Base-by-base conservation (phyloP, 1,140 invertebrate genomes). In the Condylostylus longicornis region DNA sequence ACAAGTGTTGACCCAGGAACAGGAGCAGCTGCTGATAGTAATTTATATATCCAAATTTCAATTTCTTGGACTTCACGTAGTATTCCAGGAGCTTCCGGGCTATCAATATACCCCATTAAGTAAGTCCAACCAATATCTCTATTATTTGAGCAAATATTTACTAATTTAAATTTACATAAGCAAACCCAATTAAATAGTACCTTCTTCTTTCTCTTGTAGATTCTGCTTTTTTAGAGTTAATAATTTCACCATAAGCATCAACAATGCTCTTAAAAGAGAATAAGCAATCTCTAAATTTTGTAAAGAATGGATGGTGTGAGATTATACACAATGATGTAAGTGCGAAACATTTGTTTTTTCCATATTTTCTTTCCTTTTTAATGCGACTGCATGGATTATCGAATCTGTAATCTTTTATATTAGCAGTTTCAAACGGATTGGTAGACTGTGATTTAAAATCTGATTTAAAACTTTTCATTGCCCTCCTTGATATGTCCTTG, bases 231-330 rank as follows among this genome's bases (percentile, higher is more conserved):
- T 71, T 20, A 83, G 82, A 53, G 83, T 77, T 30, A 82, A 85
- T 53, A 82, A 85, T 67, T n/a, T 97, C 89, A 65, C 94, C 90
- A 65, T 90, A 96, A 33, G 89, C 86, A 66, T 98, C 91, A 51
- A 98, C 94, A 38, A 98, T 68, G 54, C 83, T 86, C 61, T 91
- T 88, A 46, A 99, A 68, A 50, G 95, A 82, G 64, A 87, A 89
- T 42, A 98, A 74, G 68, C 93, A 95, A 67, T 98, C 89, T 40
- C 94, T 81, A 70, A 98, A 98, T 53, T 82, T 90, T 29, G 90
- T 84, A 62, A 98, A 95, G 65, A 99, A 98, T 23, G 94, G 93
- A 73, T 99, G 95, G 73, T 99, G 95, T 42, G 91, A 97, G 28
- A 99, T 74, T 46, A 99, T 79, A 67, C 95, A 98, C 34, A 98